phyloP scores from a whole-genome alignment of 2,113 vertebrate species.

The Hemichromis elongatus region DNA sequence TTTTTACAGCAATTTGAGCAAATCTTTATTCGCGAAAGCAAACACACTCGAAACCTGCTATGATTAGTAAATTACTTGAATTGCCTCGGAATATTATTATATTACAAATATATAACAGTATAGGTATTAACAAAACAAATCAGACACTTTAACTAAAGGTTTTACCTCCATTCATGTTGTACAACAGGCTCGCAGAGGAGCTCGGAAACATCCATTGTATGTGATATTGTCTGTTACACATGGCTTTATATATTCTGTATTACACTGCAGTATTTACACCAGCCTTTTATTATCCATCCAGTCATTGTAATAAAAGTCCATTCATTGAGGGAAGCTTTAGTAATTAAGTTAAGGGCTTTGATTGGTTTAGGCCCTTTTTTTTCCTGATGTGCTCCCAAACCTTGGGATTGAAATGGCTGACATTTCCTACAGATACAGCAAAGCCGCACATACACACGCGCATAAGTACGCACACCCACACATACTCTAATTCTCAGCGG shows the following conservation, averaged over 20 bases:
- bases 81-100: conserved; percentile 44
- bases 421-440: conserved; percentile 67
- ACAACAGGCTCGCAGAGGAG: conserved; percentile 37
- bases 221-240: conserved; percentile 50
- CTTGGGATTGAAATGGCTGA: conserved; percentile 67
- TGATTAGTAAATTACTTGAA: conserved; percentile 19
- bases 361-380: conserved; percentile 44
- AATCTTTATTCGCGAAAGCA: background rate
- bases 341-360: conserved; percentile 28
- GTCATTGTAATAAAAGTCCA: conserved; percentile 21
- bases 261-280: conserved; percentile 49
- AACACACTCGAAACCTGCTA: background rate
- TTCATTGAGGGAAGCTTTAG: conserved; percentile 37
- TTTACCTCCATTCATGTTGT: conserved; percentile 9
- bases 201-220: conserved; percentile 22
- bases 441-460: background rate
- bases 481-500: background rate
- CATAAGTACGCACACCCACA: background rate
- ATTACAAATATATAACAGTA: conserved; percentile 55
- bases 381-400: conserved; percentile 62
- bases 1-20: background rate
- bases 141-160: background rate
- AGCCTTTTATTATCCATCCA: background rate
- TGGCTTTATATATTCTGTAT: conserved; percentile 62
- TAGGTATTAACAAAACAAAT: background rate